Evolutionary conservation across 64 coral and sea anemone species (phyloP), one percentile per base, ranked within the genome.

Genomic region (Anthopleura sola): DNA sequence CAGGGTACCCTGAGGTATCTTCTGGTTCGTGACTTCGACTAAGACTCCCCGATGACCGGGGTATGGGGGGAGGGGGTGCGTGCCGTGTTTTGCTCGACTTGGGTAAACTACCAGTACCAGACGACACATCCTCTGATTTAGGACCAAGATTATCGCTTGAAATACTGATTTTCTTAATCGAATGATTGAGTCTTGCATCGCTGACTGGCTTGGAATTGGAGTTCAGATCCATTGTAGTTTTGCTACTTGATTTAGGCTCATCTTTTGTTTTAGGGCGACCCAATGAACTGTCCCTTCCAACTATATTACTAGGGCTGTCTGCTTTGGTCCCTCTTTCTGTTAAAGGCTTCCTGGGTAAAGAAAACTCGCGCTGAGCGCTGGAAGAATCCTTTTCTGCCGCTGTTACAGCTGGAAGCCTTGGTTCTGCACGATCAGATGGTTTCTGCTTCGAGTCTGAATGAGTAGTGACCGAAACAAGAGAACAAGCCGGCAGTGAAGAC

Each of bases 1-100:
- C 89, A 68, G 84, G 89, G 32, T 91, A 91, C 18, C 89, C 89
- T 37, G 89, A 91, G n/a, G 89, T 91, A 39, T 91, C 89, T 62
- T 83, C 47, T 5, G 51, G 68, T 10, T 57, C 83, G 12, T 86
- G 84, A 82, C 15, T 68, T 60, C 89, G 84, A 20, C 84, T 55
- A 7, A 60, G 40, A 23, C 89, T 91, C 55, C 89, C 89, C 40
- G 89, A 91, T 0, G 89, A 91, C 62, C 36, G 39, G 1, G 55
- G 88, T 17, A 86, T 33, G 28, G 87, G 87, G 5, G 81, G 83
- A 79, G 76, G 76, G 47, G 89, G 89, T 37, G 89, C 84, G 32
- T 23, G 68, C 6, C 75, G 37, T 56, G 89, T 21, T 33, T 91
- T 86, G 37, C 24, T 86, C 15, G 83, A 91, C 75, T 91, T 71